Evolutionary conservation across 2,888 invertebrate genomes (phyloP).

Genomic region (Phorcus lineatus): DNA sequence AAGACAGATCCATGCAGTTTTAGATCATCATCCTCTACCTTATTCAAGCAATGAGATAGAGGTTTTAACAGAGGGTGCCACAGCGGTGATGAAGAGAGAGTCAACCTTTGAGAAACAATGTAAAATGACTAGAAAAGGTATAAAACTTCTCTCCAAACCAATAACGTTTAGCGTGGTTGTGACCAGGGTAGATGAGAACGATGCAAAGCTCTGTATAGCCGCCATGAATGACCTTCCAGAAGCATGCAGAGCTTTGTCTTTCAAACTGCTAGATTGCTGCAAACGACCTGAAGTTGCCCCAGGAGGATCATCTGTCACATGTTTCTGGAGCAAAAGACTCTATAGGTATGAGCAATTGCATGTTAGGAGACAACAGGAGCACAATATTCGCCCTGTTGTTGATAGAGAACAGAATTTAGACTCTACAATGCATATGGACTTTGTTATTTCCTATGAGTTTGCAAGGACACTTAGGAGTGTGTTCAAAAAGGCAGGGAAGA

Average conservation of each 20-base stretch:
- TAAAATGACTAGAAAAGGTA: neutral
- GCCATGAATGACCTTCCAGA: neutral
- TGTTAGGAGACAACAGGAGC: neutral
- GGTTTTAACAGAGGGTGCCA: neutral
- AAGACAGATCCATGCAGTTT: conserved; percentile 47
- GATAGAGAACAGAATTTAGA: neutral
- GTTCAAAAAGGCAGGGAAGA: neutral
- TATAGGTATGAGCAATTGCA: neutral
- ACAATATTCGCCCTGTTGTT: too few relatives aligned
- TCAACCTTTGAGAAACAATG: neutral
- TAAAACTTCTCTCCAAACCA: neutral
- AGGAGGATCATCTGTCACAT: neutral
- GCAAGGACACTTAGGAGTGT: neutral
- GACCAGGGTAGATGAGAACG: neutral
- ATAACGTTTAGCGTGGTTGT: neutral
- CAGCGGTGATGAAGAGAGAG: neutral
- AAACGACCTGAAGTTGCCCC: neutral
- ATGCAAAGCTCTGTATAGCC: neutral
- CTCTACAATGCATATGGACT: neutral
- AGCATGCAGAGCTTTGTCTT: neutral
- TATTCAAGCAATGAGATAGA: neutral
- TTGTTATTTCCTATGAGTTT: neutral
- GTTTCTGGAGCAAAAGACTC: conserved; percentile 11
- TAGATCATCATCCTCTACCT: conserved; percentile 17
- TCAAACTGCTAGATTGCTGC: neutral